These are phyloP conservation scores for Andricus quercusramuli DNA, from an alignment of 2,888 invertebrate species.

Conservation along the genomic window DNA sequence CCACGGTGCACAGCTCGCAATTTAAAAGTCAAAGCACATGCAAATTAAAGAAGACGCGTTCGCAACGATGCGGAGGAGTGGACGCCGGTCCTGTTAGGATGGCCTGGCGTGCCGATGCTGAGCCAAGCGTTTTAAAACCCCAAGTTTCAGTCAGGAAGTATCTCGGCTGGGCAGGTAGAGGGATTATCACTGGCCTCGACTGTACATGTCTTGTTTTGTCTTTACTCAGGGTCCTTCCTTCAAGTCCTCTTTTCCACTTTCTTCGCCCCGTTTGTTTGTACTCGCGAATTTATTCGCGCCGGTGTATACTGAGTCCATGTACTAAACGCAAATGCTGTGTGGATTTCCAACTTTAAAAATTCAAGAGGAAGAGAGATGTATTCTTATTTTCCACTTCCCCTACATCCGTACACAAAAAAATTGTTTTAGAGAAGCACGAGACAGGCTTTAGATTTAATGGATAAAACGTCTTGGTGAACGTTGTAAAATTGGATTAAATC, in stretches of 20 bases:
- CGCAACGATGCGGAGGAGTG: constrained; percentile 44
- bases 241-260: constrained; percentile 28
- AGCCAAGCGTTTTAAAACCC: constrained; percentile 27
- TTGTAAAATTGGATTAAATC: too few species aligned
- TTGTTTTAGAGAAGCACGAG: too few species aligned
- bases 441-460: too few species aligned
- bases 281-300: constrained; percentile 21
- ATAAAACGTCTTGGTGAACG: too few species aligned
- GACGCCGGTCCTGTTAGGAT: constrained; percentile 22
- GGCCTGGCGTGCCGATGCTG: not conserved
- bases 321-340: not conserved
- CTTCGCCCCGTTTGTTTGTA: constrained; percentile 21
- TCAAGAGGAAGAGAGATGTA: not conserved
- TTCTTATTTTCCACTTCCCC: too few species aligned
- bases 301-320: constrained; percentile 4
- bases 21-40: constrained; percentile 75
- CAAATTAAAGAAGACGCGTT: constrained; percentile 62
- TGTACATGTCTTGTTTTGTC: constrained; percentile 1
- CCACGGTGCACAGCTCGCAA: constrained; percentile 58
- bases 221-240: constrained; percentile 9
- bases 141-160: not conserved
- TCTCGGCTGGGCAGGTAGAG: not conserved
- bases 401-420: too few species aligned
- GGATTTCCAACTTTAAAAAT: not conserved
- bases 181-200: constrained; percentile 14